Percentiles rank a stretch among this genome's conserved stretches.
phyloP scores from a whole-genome alignment of 2,113 vertebrate species.

The Lophotis ruficrista region DNA sequence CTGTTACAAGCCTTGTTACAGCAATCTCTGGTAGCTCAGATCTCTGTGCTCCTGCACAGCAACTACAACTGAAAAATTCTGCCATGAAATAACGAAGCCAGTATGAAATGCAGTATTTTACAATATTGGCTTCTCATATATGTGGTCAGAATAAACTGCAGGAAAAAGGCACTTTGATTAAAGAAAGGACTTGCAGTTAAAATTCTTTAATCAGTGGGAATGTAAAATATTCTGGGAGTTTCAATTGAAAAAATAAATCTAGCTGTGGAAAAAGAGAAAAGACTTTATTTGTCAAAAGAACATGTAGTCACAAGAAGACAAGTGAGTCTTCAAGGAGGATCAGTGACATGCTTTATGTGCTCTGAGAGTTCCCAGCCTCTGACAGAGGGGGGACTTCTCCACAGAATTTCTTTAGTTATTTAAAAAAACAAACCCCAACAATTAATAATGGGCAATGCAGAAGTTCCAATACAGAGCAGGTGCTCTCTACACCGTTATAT shows the following conservation, averaged over 20 bases:
- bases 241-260: background rate
- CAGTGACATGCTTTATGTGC: background rate
- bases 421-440: background rate
- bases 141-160: background rate
- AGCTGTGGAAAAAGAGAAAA: background rate
- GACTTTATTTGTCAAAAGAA: background rate
- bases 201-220: background rate
- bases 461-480: background rate
- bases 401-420: background rate
- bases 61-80: background rate
- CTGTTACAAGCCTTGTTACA: background rate
- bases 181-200: background rate
- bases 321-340: background rate
- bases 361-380: background rate
- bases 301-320: background rate
- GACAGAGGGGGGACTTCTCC: background rate
- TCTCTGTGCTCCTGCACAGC: background rate
- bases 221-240: background rate
- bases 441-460: background rate
- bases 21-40: background rate
- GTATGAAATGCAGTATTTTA: background rate
- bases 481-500: accelerated
- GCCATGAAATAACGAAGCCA: background rate
- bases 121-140: background rate
- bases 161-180: background rate